Evolutionary conservation across 1,140 invertebrate genomes (phyloP).

Genomic region (Phymorhynchus buccinoides): DNA sequence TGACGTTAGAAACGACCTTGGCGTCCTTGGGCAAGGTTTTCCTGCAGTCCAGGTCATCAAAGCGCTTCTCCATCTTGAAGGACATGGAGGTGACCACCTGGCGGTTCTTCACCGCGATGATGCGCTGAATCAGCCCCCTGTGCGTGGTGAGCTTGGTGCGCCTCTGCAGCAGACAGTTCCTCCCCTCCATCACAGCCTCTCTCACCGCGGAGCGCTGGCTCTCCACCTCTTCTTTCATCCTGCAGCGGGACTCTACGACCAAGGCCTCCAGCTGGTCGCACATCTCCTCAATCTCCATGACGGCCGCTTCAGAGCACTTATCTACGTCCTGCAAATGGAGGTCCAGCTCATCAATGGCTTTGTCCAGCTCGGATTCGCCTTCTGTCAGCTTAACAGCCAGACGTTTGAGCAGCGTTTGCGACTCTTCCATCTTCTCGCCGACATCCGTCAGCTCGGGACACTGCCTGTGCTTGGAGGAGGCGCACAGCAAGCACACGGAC

Average conservation of each 20-base stretch:
- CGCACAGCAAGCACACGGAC: not conserved
- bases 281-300: not conserved
- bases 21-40: not conserved
- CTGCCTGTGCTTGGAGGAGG: not conserved
- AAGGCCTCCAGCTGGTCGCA: not conserved
- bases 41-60: not conserved
- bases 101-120: not conserved
- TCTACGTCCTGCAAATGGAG: not conserved
- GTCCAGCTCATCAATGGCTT: conserved; percentile 12
- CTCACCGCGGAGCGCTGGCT: not conserved
- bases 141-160: conserved; percentile 19
- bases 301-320: not conserved
- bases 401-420: not conserved
- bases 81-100: not conserved
- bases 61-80: not conserved
- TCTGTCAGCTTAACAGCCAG: not conserved
- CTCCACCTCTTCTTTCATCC: not conserved
- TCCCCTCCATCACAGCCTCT: not conserved
- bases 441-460: not conserved
- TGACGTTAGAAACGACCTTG: not conserved
- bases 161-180: not conserved
- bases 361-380: not conserved
- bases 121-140: not conserved
- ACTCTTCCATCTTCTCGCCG: not conserved
- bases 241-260: not conserved